phyloP scores from a whole-genome alignment of 2,113 vertebrate species.

The Cyphomyrus plagiostoma region DNA sequence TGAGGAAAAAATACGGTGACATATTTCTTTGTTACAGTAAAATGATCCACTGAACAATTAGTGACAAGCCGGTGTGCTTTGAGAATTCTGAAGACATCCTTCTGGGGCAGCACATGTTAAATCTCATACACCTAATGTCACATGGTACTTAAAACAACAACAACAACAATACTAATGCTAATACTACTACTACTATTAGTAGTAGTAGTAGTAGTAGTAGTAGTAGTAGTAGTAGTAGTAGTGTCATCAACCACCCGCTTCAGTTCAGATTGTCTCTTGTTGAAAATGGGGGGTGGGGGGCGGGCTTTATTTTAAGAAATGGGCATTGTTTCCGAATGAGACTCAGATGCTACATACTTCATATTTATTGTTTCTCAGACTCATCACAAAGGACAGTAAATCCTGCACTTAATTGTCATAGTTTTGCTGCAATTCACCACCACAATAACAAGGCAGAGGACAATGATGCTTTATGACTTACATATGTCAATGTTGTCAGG shows the following conservation, averaged over 20 bases:
- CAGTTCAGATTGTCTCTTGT: not conserved
- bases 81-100: not conserved
- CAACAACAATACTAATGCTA: not conserved
- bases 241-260: not conserved
- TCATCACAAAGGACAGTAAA: not conserved
- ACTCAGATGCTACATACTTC: not conserved
- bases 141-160: not conserved
- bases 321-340: not conserved
- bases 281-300: not conserved
- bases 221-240: not conserved
- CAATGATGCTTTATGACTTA: conserved; percentile 5
- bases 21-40: not conserved
- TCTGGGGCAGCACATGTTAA: not conserved
- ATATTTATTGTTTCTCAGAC: not conserved
- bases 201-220: not conserved
- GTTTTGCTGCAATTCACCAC: not conserved
- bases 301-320: not conserved
- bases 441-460: not conserved
- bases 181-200: not conserved
- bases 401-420: conserved; percentile 1
- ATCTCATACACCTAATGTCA: not conserved
- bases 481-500: not conserved
- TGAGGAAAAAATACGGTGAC: not conserved
- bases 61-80: not conserved
- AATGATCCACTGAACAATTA: not conserved